Base-by-base conservation (phyloP, 2,888 invertebrate species). In the Yponomeuta cagnagella region DNA sequence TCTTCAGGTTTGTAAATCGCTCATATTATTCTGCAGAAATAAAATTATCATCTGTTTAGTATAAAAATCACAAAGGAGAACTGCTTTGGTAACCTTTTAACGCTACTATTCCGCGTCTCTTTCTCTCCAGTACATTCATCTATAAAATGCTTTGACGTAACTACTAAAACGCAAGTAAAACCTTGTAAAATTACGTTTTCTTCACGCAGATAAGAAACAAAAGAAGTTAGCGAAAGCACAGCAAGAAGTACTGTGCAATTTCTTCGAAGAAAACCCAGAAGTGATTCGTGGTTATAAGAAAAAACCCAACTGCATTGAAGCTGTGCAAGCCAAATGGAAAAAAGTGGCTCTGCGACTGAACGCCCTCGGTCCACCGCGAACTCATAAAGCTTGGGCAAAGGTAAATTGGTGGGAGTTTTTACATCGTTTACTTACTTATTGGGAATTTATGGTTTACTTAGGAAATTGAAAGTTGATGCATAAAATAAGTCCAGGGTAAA, bases 221-320 rank as follows among this genome's bases (percentile, higher is more conserved):
- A 33, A 37, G 12, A 23, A 48, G 31, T n/a, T 70, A 4, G 37
- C 70, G 5, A n/a, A 63, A n/a, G 70, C 33, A 37, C 68, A 63
- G n/a, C 65, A 68, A 58, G 70, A 72, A 12, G 71, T 71, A 1
- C 64, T 75, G 10, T 75, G 75, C 33, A 66, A 72, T 63, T 75
- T 75, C 67, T 74, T 75, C 52, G 75, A 75, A 67, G 73, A 74
- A 63, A 73, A 75, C 69, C 73, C 75, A 12, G 75, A 75, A 68
- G 74, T 75, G 8, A 70, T 75, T 23, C 71, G 71, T 68, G 75
- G 75, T 33, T 75, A 74, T 64, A 74, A 72, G 52, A 75, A 74
- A 69, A 73, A 73, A 10, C 48, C 72, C 2, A 63, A 72, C 15
- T 69, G 72, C 30, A 70, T 72, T 64, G 71, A 73, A 48, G 69